These are phyloP conservation scores for Elephas maximus DNA, from an alignment of 2,113 vertebrate genomes.

Conservation along the genomic window DNA sequence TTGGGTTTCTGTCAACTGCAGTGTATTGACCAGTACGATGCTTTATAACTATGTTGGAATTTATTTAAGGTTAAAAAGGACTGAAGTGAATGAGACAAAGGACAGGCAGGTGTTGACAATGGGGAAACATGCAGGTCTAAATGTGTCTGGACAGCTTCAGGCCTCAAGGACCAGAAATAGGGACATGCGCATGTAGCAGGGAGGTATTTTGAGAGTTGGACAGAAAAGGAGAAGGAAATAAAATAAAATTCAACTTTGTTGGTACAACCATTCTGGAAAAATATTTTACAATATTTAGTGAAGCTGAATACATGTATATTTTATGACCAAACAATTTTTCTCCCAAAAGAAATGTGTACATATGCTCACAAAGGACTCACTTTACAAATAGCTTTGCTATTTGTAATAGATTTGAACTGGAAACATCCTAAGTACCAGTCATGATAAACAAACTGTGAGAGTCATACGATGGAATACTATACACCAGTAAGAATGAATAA, in stretches of 20 bases:
- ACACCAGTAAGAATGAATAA: slow-evolving; percentile 2
- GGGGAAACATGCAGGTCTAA: background rate
- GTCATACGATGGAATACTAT: background rate
- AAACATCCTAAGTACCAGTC: background rate
- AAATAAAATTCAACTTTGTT: slow-evolving; percentile 25
- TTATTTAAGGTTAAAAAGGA: slow-evolving; percentile 27
- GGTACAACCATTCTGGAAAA: background rate
- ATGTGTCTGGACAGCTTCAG: background rate
- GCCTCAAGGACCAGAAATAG: background rate
- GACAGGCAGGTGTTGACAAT: background rate
- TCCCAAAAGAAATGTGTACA: background rate
- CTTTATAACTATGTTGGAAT: background rate
- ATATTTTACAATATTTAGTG: background rate
- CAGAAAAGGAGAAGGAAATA: background rate
- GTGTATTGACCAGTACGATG: background rate
- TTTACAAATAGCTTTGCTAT: background rate
- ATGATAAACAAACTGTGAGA: background rate
- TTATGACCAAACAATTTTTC: background rate
- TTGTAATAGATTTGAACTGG: background rate
- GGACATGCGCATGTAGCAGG: background rate
- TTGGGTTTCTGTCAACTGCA: background rate
- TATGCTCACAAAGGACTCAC: background rate
- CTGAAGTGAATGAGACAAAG: background rate
- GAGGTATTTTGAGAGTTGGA: background rate
- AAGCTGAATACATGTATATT: background rate